A percentile compares a stretch with the other conserved stretches of the same genome.
Conservation (phyloP, 2,113 vertebrate species). For the Microtus oregoni region DNA sequence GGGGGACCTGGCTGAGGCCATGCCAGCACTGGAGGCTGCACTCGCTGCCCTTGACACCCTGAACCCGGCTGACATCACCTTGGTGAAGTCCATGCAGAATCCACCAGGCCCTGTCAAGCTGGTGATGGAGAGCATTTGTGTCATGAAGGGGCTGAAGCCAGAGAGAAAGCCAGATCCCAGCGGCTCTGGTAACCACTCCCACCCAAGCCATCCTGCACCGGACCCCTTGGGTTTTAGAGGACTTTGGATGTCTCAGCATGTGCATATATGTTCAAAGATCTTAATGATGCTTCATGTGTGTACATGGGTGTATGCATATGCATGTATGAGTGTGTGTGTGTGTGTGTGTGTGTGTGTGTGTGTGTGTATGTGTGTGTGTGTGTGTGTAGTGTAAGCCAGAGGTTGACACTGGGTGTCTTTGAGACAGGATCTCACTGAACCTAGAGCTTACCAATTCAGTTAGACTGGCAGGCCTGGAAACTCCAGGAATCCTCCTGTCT, state of each 20-base stretch:
- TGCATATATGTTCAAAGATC: too few relatives aligned
- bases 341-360: background rate
- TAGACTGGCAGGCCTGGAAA: background rate
- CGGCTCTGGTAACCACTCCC: conserved; percentile 89
- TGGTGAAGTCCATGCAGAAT: conserved; percentile 96
- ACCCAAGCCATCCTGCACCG: background rate
- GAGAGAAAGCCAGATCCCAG: conserved; percentile 94
- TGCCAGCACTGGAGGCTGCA: conserved; percentile 94
- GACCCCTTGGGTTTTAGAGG: background rate
- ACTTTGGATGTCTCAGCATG: background rate
- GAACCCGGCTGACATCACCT: conserved; percentile 93
- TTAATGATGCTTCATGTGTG: background rate
- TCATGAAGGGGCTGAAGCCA: conserved; percentile 94
- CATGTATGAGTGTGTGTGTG: background rate
- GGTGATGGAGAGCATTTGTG: conserved; percentile 96
- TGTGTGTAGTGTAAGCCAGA: background rate
- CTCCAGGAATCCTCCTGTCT: background rate
- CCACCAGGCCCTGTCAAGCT: conserved; percentile 94
- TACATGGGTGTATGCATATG: background rate
- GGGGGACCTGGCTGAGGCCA: conserved; percentile 93
- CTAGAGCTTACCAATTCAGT: background rate
- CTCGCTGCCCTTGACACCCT: conserved; percentile 93
- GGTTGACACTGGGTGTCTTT: background rate
- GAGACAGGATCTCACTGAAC: background rate
- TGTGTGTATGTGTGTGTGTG: background rate